Base-by-base conservation (phyloP, 2,113 vertebrate species). In the Hemicordylus capensis region DNA sequence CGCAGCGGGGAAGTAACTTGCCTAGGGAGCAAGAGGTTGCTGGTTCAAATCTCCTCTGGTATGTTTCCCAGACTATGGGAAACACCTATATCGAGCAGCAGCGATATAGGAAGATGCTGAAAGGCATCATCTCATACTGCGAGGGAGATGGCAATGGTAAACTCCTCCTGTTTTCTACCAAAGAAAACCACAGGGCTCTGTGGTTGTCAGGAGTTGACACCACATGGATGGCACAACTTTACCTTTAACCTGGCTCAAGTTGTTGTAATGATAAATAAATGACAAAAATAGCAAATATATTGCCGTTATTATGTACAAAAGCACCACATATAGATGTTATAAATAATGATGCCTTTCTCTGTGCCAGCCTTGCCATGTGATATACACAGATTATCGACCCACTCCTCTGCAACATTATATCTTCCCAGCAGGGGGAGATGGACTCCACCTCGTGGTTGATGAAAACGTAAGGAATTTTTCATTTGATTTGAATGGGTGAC, bases 341-440 rank as follows among this genome's bases (percentile, higher is more conserved):
- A 42, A 72, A 44, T 22, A 34, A 64, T 72, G 26, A 37, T 80
- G 1, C 63, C 11, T 90, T 93, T 59, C 76, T 77, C 94, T 78
- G 48, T 80, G 87, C 42, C 81, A 99, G 99, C 98, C 99, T 2
- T 99, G 99, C 87, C 98, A 99, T 59, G 99, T 99, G 44, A 97
- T 99, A 89, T 99, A 99, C 90, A 99, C 99, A 2, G 99, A 99
- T 86, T 99, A 98, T 90, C 96, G 99, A 11, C 99, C 99, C 12
- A 99, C 98, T 92, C 99, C 99, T 0, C 95, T 99, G 95, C 99
- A 99, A 28, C 99, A 99, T 94, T 99, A 99, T 91, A 96, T 99
- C 87, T 99, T 99, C 89, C 99, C 99, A 96, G 97, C 99, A 96
- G 99, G 99, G 78, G 99, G 99, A 81, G 99, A 99, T 87, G 99